phyloP scores from a whole-genome alignment of 2,888 invertebrate species.

The Hoplodrina blanda region DNA sequence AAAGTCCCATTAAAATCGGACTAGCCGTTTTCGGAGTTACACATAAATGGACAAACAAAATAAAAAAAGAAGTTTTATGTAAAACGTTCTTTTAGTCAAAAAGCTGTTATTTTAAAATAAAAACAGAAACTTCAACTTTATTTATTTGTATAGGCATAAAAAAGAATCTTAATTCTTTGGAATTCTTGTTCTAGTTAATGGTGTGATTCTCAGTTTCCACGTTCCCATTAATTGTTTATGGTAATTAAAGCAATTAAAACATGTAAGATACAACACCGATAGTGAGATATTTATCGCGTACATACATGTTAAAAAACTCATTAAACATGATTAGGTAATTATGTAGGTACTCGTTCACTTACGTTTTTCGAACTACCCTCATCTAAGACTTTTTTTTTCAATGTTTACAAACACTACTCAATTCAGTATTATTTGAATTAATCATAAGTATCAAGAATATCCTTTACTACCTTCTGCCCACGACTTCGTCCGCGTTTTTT shows the following conservation, averaged over 20 bases:
- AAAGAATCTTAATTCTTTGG: no score
- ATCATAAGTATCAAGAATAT: constrained; percentile 6
- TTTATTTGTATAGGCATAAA: no score
- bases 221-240: constrained; percentile 9
- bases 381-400: constrained; percentile 4
- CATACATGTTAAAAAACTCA: constrained; percentile 16
- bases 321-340: constrained; percentile 10
- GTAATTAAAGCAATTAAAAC: constrained; percentile 26
- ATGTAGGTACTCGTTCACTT: constrained; percentile 4
- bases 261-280: constrained; percentile 35
- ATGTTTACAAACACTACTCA: constrained; percentile 36
- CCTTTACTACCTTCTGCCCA: neutral
- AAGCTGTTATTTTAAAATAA: no score
- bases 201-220: neutral
- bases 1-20: no score
- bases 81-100: no score
- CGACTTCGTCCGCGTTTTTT: no score
- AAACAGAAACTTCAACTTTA: no score
- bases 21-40: no score
- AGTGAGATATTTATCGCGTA: constrained; percentile 31
- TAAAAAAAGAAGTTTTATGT: no score
- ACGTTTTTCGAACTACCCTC: constrained; percentile 30
- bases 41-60: no score
- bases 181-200: neutral
- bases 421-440: neutral